phyloP scores from a whole-genome alignment of 2,888 invertebrate genomes.

The Tillus elongatus region DNA sequence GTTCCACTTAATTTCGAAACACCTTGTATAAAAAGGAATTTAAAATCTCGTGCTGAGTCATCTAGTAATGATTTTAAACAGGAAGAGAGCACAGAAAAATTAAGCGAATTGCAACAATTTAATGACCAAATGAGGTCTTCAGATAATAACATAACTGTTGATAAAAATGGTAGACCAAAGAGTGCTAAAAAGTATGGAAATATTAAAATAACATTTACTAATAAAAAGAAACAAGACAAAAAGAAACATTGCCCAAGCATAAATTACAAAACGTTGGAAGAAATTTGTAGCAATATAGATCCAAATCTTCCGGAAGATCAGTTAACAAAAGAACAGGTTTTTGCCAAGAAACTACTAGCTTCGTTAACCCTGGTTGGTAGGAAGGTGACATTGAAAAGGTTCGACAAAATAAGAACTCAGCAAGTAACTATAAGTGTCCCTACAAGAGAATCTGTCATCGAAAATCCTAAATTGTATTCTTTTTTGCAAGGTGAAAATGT shows the following conservation, averaged over 20 bases:
- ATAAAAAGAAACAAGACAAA: constrained; percentile 11
- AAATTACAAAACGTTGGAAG: constrained; percentile 26
- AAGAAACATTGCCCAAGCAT: neutral
- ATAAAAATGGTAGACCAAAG: neutral
- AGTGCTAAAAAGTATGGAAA: too few species aligned
- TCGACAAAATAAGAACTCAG: constrained; percentile 18
- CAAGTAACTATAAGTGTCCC: constrained; percentile 30
- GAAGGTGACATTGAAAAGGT: constrained; percentile 27
- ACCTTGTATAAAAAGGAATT: too few species aligned
- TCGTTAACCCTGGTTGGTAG: constrained; percentile 28
- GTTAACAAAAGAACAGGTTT: constrained; percentile 30
- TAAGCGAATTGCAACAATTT: constrained; percentile 6
- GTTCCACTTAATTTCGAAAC: neutral
- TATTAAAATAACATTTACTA: neutral
- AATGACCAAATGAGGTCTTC: neutral
- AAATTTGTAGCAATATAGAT: constrained; percentile 27
- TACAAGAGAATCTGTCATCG: constrained; percentile 28
- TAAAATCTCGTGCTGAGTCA: too few species aligned
- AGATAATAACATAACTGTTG: neutral
- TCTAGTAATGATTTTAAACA: constrained; percentile 21
- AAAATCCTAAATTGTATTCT: constrained; percentile 24
- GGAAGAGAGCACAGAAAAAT: constrained; percentile 1
- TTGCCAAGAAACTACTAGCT: constrained; percentile 28
- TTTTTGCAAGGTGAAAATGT: too few species aligned
- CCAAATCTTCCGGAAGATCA: constrained; percentile 23